Evolutionary conservation across 2,113 vertebrate genomes (phyloP), one percentile per base, ranked within the genome.

Genomic region (Chamaetylas fuelleborni): DNA sequence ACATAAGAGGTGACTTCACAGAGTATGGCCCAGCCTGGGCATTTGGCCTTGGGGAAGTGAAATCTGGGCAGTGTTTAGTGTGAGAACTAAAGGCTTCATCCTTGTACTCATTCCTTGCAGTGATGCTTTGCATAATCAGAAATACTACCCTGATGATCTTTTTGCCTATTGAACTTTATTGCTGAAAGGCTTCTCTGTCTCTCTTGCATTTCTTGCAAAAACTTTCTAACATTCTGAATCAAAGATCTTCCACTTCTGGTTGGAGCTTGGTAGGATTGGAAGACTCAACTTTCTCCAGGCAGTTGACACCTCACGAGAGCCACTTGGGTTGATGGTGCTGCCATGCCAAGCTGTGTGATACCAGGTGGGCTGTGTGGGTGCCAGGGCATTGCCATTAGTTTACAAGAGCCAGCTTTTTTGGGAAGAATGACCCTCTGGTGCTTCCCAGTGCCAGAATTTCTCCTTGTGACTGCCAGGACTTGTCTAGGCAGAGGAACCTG

Each of bases 21-120:
- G 69, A 67, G 8, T 0, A 0, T 23, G 25, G 18, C 15, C 34
- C 31, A 40, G 11, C 70, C 51, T 0, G 0, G 50, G 5, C n/a
- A 11, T 47, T 67, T 78, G 67, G 64, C 72, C 76, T 66, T 57
- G 66, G 66, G 62, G 54, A 82, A 66, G 10, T 42, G 53, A 29
- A 69, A 28, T 42, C 33, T 34, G 42, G 69, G 65, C 57, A 14
- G 6, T 42, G 10, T 6, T 2, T 3, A 36, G 25, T 23, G 19
- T 26, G 31, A 56, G 61, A 86, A 43, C 13, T 20, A 14, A 90
- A 57, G 42, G 19, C 56, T 81, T 28, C 53, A n/a, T 84, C 40
- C 9, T 60, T 79, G 10, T 14, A 4, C 19, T 67, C 1, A 0
- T 47, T 90, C 33, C 26, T 91, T 40, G 14, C 58, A 22, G 33